These are phyloP conservation scores for Brienomyrus brachyistius DNA, from an alignment of 2,113 vertebrate species.

Conservation along the genomic window DNA sequence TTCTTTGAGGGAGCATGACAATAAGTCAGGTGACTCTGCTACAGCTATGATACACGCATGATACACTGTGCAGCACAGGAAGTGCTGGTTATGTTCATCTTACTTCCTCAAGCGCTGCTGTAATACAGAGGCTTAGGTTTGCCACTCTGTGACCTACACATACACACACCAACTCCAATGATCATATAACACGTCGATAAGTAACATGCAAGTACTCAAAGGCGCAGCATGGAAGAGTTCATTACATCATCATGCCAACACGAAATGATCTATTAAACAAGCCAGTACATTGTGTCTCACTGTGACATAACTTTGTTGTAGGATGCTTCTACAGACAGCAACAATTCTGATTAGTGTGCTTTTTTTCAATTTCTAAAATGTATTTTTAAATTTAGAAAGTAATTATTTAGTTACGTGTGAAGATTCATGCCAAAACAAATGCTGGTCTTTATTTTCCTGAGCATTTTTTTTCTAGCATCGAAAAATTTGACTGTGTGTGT, in stretches of 20 bases:
- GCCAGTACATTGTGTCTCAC: not conserved
- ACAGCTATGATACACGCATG: slow-evolving; percentile 42
- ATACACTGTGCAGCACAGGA: slow-evolving; percentile 56
- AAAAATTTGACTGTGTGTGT: slow-evolving; percentile 16
- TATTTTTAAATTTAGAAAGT: not conserved
- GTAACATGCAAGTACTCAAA: not conserved
- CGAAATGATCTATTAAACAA: not conserved
- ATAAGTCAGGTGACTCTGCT: slow-evolving; percentile 55
- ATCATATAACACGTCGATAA: not conserved
- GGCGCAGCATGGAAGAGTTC: not conserved
- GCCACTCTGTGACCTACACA: not conserved
- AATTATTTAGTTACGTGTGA: not conserved
- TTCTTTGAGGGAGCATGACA: slow-evolving; percentile 19
- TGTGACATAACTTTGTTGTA: not conserved
- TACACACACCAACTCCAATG: not conserved
- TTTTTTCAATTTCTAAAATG: not conserved
- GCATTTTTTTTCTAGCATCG: not conserved
- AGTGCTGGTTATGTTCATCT: slow-evolving; percentile 44
- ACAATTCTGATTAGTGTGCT: not conserved
- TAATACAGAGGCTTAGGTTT: not conserved
- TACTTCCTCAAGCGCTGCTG: slow-evolving; percentile 45
- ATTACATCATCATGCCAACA: not conserved
- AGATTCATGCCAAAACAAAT: not conserved
- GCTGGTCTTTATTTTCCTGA: not conserved
- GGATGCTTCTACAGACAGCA: not conserved